phyloP scores from a whole-genome alignment of 2,888 invertebrate genomes.

The Synergus umbraculus region DNA sequence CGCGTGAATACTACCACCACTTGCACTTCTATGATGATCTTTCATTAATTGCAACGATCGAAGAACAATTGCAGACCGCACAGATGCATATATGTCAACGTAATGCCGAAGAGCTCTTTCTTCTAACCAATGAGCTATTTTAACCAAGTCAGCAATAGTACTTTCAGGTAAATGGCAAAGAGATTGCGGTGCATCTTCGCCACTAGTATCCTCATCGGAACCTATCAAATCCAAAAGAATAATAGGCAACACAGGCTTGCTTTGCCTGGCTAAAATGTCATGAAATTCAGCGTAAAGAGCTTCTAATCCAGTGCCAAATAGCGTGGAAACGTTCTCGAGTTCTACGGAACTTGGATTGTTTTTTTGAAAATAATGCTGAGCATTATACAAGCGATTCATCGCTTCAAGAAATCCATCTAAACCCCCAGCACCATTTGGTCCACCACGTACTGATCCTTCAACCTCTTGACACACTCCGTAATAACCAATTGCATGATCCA shows the following conservation, averaged over 20 bases:
- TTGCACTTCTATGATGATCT: slow-evolving; percentile 88
- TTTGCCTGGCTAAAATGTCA: slow-evolving; percentile 90
- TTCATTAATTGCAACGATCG: slow-evolving; percentile 87
- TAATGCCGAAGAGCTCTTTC: slow-evolving; percentile 86
- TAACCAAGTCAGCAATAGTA: slow-evolving; percentile 85
- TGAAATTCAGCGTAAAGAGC: slow-evolving; percentile 93
- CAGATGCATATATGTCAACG: slow-evolving; percentile 86
- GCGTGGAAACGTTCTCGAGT: slow-evolving; percentile 90
- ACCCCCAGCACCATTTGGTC: slow-evolving; percentile 82
- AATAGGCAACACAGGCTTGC: slow-evolving; percentile 91
- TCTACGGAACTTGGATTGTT: slow-evolving; percentile 96
- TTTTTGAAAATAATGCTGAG: slow-evolving; percentile 93
- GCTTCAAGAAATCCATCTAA: slow-evolving; percentile 82
- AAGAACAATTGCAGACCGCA: slow-evolving; percentile 87
- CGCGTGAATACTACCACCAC: slow-evolving; percentile 86
- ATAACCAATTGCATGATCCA: slow-evolving; percentile 96
- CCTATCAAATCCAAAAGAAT: slow-evolving; percentile 92
- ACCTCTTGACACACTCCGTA: slow-evolving; percentile 97
- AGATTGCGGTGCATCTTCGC: slow-evolving; percentile 81
- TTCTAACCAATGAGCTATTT: slow-evolving; percentile 92
- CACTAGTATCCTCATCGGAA: slow-evolving; percentile 87
- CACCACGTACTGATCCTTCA: slow-evolving; percentile 90
- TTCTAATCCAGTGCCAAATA: slow-evolving; percentile 90
- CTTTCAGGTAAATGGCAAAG: slow-evolving; percentile 85
- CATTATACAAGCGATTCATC: slow-evolving; percentile 90